phyloP scores from a whole-genome alignment of 1,140 invertebrate species.

The Ips typographus region DNA sequence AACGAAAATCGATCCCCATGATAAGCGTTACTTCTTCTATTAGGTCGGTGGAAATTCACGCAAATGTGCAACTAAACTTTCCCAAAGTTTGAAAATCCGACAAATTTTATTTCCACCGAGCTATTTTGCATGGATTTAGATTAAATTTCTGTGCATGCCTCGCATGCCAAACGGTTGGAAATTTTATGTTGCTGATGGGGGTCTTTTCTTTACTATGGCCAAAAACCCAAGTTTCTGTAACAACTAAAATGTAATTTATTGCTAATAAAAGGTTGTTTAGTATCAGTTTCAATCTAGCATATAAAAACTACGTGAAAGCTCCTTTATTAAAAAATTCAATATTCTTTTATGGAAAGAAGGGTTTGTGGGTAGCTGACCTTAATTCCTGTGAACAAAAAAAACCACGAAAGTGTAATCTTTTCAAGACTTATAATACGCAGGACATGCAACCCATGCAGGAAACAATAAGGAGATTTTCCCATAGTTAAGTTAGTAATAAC shows the following conservation, averaged over 20 bases:
- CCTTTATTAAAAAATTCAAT: conserved; percentile 13
- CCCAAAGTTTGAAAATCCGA: conserved; percentile 4
- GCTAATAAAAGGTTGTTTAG: conserved; percentile 1
- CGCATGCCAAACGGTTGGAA: conserved; percentile 10
- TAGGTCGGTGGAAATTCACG: background rate
- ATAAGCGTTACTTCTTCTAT: too few species aligned
- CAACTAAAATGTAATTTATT: conserved; percentile 1
- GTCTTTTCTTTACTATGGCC: background rate
- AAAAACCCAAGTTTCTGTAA: background rate
- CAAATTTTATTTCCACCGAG: conserved; percentile 16
- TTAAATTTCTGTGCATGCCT: conserved; percentile 16
- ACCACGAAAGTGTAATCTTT: background rate
- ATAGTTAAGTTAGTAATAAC: conserved; percentile 19
- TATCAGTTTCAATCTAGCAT: background rate
- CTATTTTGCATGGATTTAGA: conserved; percentile 23
- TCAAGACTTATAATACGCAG: conserved; percentile 4
- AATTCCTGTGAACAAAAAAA: conserved; percentile 11
- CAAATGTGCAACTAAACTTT: conserved; percentile 24
- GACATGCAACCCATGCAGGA: conserved; percentile 5
- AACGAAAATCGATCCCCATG: too few species aligned
- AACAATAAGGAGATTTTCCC: conserved; percentile 8
- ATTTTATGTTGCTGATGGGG: conserved; percentile 3
- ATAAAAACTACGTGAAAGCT: background rate
- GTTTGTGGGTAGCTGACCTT: conserved; percentile 5
- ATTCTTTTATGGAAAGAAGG: conserved; percentile 2